These are phyloP conservation scores for Falco rusticolus DNA, from an alignment of 2,797 vertebrate genomes.

Conservation along the genomic window DNA sequence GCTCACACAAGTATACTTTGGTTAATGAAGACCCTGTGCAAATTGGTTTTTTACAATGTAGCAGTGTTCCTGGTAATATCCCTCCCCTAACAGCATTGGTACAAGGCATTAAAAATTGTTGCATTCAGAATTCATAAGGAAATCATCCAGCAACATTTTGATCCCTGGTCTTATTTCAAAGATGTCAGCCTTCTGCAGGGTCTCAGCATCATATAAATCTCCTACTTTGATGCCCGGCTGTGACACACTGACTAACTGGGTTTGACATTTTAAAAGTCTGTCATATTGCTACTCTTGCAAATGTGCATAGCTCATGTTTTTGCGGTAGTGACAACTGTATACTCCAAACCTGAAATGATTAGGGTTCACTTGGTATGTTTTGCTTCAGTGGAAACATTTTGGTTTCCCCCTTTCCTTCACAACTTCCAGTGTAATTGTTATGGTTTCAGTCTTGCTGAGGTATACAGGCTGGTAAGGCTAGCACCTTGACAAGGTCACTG, in stretches of 20 bases:
- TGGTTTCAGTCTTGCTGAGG: neutral
- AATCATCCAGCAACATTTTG: neutral
- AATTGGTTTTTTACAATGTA: neutral
- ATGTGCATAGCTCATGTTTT: neutral
- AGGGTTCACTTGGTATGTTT: neutral
- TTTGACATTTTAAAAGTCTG: neutral
- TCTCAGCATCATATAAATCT: neutral
- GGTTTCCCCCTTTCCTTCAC: accelerated
- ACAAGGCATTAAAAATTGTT: neutral
- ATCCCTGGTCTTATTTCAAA: neutral
- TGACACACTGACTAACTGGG: neutral
- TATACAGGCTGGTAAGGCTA: neutral
- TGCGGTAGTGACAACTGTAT: neutral
- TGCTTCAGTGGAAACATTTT: neutral
- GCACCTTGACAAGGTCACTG: neutral
- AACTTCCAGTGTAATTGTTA: neutral
- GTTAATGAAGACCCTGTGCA: neutral
- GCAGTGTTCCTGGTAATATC: neutral
- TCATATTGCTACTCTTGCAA: neutral
- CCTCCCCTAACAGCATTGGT: accelerated
- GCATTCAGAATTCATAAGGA: neutral
- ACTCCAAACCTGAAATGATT: neutral
- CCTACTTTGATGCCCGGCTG: neutral
- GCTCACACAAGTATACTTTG: neutral
- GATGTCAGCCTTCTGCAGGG: neutral